Evolutionary conservation across 1,140 invertebrate genomes (phyloP).

Genomic region (Drusus annulatus): DNA sequence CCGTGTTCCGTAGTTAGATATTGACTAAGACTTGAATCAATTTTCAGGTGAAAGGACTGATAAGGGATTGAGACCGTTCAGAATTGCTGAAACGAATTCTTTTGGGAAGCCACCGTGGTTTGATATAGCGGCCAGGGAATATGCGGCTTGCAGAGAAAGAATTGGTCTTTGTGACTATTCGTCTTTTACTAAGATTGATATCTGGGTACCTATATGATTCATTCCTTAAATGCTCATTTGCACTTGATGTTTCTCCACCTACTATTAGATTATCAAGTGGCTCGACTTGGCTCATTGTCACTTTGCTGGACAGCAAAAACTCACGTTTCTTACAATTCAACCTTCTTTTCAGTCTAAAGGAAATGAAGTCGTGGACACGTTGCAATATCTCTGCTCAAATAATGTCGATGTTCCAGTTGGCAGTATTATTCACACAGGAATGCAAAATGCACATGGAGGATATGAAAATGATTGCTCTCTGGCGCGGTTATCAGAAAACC

Average conservation of each 20-base stretch:
- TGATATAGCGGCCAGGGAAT: slow-evolving; percentile 89
- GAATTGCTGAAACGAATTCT: slow-evolving; percentile 81
- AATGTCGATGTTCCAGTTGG: slow-evolving; percentile 96
- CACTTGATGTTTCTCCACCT: no score
- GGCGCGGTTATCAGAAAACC: slow-evolving; percentile 88
- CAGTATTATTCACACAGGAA: slow-evolving; percentile 97
- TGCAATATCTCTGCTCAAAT: slow-evolving; percentile 97
- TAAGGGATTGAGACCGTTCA: slow-evolving; percentile 38
- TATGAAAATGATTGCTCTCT: slow-evolving; percentile 99
- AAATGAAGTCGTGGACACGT: slow-evolving; percentile 88
- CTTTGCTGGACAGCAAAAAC: no score
- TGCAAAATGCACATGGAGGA: slow-evolving; percentile 96
- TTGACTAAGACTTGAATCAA: background rate
- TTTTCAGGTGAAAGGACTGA: slow-evolving; percentile 26
- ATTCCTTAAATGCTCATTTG: background rate
- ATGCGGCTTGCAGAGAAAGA: slow-evolving; percentile 93
- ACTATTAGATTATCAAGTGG: no score
- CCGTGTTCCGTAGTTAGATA: background rate
- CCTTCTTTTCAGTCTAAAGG: slow-evolving; percentile 79
- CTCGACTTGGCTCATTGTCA: no score
- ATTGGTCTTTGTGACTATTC: slow-evolving; percentile 97
- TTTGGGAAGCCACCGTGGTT: slow-evolving; percentile 96
- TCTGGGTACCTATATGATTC: slow-evolving; percentile 82
- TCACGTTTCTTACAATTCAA: background rate
- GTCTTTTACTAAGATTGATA: slow-evolving; percentile 97